Evolutionary conservation across 2,797 vertebrate species (phyloP).

Genomic region (Megaceryle alcyon): DNA sequence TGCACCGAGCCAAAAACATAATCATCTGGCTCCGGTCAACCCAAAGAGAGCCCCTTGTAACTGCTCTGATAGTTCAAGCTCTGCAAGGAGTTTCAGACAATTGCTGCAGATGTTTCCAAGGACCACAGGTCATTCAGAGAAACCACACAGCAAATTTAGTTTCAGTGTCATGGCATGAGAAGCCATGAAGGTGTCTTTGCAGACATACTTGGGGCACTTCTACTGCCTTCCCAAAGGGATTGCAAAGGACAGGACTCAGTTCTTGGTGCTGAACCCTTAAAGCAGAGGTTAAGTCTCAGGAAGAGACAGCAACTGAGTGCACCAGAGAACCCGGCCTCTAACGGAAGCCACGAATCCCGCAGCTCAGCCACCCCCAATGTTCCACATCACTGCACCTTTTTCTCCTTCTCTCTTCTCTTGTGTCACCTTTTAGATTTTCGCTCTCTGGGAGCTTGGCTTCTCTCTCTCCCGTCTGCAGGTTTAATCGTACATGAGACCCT

Average conservation of each 20-base stretch:
- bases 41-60: neutral
- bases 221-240: rapidly evolving
- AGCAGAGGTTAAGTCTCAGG: neutral
- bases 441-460: slow-evolving; percentile 82
- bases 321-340: neutral
- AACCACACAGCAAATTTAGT: neutral
- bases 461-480: slow-evolving; percentile 91
- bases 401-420: slow-evolving; percentile 58
- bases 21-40: neutral
- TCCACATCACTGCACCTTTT: slow-evolving; percentile 70
- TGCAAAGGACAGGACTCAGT: neutral
- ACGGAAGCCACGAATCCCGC: neutral
- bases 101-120: neutral
- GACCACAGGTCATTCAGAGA: neutral
- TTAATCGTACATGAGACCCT: slow-evolving; percentile 89
- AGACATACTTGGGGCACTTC: neutral
- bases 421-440: slow-evolving; percentile 57
- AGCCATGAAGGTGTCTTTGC: neutral
- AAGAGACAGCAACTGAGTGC: neutral
- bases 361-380: neutral
- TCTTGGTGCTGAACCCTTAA: neutral
- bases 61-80: neutral
- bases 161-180: rapidly evolving
- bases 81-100: neutral
- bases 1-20: neutral